These are phyloP conservation scores for Girardinichthys multiradiatus DNA, from an alignment of 2,113 vertebrate genomes.

Conservation along the genomic window DNA sequence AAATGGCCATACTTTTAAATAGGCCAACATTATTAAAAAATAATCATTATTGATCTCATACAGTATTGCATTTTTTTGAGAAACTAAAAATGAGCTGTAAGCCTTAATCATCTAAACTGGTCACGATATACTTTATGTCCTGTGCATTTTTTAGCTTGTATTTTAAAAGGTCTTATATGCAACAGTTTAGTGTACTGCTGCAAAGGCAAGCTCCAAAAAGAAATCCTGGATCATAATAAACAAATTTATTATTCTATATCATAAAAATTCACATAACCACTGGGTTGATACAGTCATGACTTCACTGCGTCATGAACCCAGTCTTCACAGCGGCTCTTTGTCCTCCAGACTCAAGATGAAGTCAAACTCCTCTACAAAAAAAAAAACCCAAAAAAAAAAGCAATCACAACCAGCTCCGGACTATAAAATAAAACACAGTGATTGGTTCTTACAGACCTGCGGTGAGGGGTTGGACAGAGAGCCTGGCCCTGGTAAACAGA, in stretches of 20 bases:
- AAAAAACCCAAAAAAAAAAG: constrained; percentile 49
- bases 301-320: neutral
- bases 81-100: no score
- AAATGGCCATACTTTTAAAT: no score
- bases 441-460: constrained; percentile 71
- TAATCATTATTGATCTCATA: no score
- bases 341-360: constrained; percentile 91
- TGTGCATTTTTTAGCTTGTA: neutral
- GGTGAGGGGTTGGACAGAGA: constrained; percentile 92
- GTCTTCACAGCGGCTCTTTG: constrained; percentile 75
- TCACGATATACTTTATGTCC: neutral
- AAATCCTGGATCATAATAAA: neutral
- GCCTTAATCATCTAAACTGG: no score
- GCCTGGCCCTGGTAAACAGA: constrained; percentile 88
- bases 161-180: no score
- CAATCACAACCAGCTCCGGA: neutral
- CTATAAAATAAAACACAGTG: neutral
- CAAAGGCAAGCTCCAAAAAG: neutral
- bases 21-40: no score
- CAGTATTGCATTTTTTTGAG: no score
- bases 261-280: neutral
- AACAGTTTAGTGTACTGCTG: neutral
- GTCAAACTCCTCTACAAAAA: constrained; percentile 89
- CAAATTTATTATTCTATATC: constrained; percentile 15
- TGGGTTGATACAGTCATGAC: neutral